phyloP scores from a whole-genome alignment of 64 coral and sea anemone species.

The Montipora efflorescens region DNA sequence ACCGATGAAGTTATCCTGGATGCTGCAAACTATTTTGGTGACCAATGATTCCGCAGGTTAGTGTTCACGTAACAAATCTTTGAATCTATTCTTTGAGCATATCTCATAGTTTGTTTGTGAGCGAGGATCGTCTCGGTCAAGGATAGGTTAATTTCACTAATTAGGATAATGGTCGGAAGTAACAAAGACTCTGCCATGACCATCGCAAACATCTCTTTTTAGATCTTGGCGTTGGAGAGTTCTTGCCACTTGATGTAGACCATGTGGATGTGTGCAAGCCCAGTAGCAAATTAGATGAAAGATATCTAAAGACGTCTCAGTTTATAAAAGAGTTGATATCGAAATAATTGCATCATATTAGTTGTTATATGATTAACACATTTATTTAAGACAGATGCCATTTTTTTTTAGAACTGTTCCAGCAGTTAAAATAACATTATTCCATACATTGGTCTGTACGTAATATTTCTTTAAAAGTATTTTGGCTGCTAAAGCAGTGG shows the following conservation, averaged over 20 bases:
- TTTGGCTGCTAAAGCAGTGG: too few species aligned
- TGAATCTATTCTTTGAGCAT: too few species aligned
- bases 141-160: neutral
- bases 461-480: too few species aligned
- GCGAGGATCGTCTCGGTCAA: neutral
- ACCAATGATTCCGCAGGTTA: slow-evolving; percentile 74
- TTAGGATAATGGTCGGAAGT: neutral
- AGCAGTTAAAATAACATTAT: too few species aligned
- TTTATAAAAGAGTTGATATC: slow-evolving; percentile 55
- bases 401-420: too few species aligned
- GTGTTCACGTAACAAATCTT: neutral
- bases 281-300: slow-evolving; percentile 46
- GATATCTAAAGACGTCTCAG: slow-evolving; percentile 39
- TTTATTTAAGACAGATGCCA: too few species aligned
- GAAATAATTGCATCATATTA: neutral
- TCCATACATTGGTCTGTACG: too few species aligned
- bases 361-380: too few species aligned
- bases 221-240: slow-evolving; percentile 67
- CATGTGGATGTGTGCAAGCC: slow-evolving; percentile 75
- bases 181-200: neutral
- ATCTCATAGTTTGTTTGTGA: neutral
- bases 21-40: slow-evolving; percentile 80
- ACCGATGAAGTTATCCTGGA: slow-evolving; percentile 85
- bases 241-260: slow-evolving; percentile 57
- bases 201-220: neutral